Conservation (phyloP, 2,113 vertebrate species). For the Sebastes fasciatus region DNA sequence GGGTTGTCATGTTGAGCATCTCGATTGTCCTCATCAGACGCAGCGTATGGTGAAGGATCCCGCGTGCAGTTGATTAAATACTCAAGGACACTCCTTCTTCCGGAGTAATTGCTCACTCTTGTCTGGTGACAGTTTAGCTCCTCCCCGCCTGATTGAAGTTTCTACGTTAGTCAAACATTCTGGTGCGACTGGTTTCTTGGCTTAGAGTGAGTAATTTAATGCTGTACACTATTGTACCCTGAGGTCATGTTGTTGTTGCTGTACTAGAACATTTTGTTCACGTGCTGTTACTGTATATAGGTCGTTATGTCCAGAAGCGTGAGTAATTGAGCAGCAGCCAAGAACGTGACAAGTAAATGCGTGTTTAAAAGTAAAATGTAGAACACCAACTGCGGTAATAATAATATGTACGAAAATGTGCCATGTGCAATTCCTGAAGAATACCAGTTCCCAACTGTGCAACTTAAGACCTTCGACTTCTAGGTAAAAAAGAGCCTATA, state of each 20-base stretch:
- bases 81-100: neutral
- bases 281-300: too few relatives aligned
- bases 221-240: too few relatives aligned
- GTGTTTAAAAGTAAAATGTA: neutral
- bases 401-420: neutral
- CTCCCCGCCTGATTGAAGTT: neutral
- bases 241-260: too few relatives aligned
- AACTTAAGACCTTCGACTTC: too few relatives aligned
- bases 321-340: too few relatives aligned
- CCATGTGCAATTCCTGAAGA: too few relatives aligned
- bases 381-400: neutral
- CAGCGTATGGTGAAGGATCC: neutral
- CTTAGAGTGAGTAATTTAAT: too few relatives aligned
- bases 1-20: neutral
- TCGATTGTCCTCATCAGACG: neutral
- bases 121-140: neutral
- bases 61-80: neutral
- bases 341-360: neutral
- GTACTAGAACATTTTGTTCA: too few relatives aligned
- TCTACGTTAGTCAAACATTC: neutral
- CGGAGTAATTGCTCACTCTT: neutral
- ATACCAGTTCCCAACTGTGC: too few relatives aligned
- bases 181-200: neutral
- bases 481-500: too few relatives aligned
- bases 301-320: too few relatives aligned